Percentiles rank a stretch among this genome's conserved stretches.
These are phyloP conservation scores for Leptonema lineaticorne DNA, from an alignment of 1,140 invertebrate genomes.

Conservation along the genomic window DNA sequence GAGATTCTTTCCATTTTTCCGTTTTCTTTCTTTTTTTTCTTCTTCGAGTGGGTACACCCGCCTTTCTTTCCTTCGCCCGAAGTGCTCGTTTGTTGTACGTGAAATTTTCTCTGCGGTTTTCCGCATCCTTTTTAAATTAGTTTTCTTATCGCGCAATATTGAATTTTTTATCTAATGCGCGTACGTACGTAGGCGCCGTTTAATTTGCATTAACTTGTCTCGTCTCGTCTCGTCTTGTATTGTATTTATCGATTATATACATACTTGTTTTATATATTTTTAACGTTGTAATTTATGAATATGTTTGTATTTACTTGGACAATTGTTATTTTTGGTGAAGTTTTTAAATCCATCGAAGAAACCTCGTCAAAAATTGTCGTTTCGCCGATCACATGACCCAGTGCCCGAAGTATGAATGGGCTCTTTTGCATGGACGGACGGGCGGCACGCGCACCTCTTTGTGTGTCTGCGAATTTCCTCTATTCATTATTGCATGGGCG, in stretches of 20 bases:
- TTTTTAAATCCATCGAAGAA: too few species aligned
- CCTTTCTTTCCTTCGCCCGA: background rate
- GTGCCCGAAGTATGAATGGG: background rate
- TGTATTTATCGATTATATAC: too few species aligned
- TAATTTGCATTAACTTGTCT: too few species aligned
- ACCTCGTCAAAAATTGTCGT: too few species aligned
- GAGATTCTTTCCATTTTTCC: background rate
- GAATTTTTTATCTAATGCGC: too few species aligned
- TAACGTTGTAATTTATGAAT: too few species aligned
- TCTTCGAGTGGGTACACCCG: background rate
- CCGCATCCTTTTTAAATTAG: background rate
- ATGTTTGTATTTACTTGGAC: too few species aligned
- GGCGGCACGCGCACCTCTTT: background rate
- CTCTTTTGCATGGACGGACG: background rate
- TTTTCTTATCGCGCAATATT: background rate
- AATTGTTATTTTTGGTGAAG: too few species aligned
- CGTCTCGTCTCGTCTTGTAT: too few species aligned
- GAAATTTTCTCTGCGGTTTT: background rate
- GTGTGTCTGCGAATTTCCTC: background rate
- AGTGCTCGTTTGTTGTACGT: background rate
- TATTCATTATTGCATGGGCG: background rate
- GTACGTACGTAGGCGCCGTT: too few species aligned
- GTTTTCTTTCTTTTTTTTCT: background rate
- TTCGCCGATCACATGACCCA: conserved; percentile 6
- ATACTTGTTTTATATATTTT: too few species aligned